Percentiles rank a stretch among this genome's conserved stretches.
Evolutionary conservation across 2,797 vertebrate genomes (phyloP).

Genomic region (Mycteria americana): DNA sequence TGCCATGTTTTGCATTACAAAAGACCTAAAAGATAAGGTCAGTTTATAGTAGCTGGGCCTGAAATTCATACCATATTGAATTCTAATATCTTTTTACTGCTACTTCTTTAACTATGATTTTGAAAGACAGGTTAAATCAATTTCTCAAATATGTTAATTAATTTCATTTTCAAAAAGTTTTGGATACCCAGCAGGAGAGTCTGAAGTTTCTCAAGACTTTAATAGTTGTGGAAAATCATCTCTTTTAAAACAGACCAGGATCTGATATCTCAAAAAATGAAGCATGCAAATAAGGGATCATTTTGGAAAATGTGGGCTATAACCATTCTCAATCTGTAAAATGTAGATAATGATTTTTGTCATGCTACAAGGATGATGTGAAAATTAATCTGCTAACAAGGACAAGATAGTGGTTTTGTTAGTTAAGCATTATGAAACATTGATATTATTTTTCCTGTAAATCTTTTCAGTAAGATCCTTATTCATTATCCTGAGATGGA

Average conservation of each 20-base stretch:
- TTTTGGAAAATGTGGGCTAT: neutral
- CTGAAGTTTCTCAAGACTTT: neutral
- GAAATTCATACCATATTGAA: neutral
- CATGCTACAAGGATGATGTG: neutral
- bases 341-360: slow-evolving; percentile 2
- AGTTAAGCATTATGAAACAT: neutral
- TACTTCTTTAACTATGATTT: neutral
- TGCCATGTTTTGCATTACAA: neutral
- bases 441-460: neutral
- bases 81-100: neutral
- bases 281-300: neutral
- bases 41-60: neutral
- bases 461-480: neutral
- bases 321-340: neutral
- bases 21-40: neutral
- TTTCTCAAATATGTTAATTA: neutral
- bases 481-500: neutral
- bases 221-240: neutral
- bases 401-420: slow-evolving; percentile 4
- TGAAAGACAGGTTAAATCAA: neutral
- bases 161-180: neutral
- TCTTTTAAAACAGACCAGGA: neutral
- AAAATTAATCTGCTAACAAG: slow-evolving; percentile 20
- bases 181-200: neutral
- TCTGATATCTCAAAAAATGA: neutral